Base-by-base conservation (phyloP, 2,113 vertebrate species). In the Rhinogobius similis region DNA sequence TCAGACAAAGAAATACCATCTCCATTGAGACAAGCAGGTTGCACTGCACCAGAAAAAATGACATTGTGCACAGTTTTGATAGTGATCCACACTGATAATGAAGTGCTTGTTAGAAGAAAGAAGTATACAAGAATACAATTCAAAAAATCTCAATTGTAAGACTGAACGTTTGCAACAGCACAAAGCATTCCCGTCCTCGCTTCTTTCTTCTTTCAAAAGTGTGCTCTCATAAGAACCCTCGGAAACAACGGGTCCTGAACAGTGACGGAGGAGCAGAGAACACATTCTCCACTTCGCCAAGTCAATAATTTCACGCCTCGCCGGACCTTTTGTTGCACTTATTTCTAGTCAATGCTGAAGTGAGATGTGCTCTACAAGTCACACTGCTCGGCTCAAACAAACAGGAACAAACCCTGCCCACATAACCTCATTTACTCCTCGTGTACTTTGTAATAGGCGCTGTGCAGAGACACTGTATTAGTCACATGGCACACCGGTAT, bases 281-380 rank as follows among this genome's bases (percentile, higher is more conserved):
- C 1, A 64, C 32, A 36, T 36, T 36, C 63, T 64, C 63, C 32
- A 56, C 46, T 62, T 24, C 23, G 12, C 13, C 21, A 66, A 66
- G 56, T 67, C 70, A 58, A 77, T 71, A 36, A 67, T 71, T 71
- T 67, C 64, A 67, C 38, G 21, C 55, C 36, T 53, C 24, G 67
- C 36, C 36, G 74, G 14, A 11, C 20, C 62, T 46, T 43, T 61
- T 66, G 72, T 53, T 67, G 46, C 1, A 13, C 29, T 39, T 68
- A 29, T 41, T 74, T n/a, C 32, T 43, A 62, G 46, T 68, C 36
- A 62, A 43, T 43, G 23, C 27, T 66, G 10, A 50, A 38, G 6
- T 14, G 10, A 26, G 14, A 53, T 9, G 32, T 55, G n/a, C 32
- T 39, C 1, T 23, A 67, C 21, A 18, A 58, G 39, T 59, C 38